A percentile compares a stretch with the other conserved stretches of the same genome.
These are phyloP conservation scores for Phalacrocorax brasilianus DNA, from an alignment of 2,113 vertebrate species.

Conservation along the genomic window DNA sequence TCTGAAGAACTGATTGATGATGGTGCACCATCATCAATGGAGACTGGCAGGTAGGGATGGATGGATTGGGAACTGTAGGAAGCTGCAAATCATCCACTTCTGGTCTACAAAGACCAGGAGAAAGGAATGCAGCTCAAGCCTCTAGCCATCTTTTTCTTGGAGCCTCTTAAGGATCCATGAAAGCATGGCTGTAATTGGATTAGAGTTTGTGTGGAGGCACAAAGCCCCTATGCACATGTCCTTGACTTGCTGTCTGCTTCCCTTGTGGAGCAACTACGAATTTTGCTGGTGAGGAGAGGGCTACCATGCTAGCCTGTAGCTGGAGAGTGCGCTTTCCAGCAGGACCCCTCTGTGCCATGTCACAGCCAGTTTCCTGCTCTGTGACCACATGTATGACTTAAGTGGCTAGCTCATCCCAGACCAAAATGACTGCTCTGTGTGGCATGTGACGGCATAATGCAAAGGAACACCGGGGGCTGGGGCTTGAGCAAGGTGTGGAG, in stretches of 20 bases:
- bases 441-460: not conserved
- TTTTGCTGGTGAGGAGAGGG: not conserved
- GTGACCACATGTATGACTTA: fast-evolving
- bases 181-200: constrained; percentile 40
- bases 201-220: constrained; percentile 23
- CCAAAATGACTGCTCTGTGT: not conserved
- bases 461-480: fast-evolving
- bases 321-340: not conserved
- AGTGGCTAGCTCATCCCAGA: not conserved
- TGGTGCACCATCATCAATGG: not conserved
- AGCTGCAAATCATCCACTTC: constrained; percentile 4
- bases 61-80: not conserved
- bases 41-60: constrained; percentile 5
- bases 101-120: not conserved
- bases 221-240: not conserved
- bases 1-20: constrained; percentile 33
- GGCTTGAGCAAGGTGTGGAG: not conserved
- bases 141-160: constrained; percentile 18
- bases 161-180: constrained; percentile 13
- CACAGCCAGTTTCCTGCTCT: not conserved
- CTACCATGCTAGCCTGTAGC: not conserved
- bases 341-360: fast-evolving
- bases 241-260: not conserved
- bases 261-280: not conserved
- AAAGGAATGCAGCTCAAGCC: not conserved